These are phyloP conservation scores for Acrobasis repandana DNA, from an alignment of 2,888 invertebrate species.

Conservation along the genomic window DNA sequence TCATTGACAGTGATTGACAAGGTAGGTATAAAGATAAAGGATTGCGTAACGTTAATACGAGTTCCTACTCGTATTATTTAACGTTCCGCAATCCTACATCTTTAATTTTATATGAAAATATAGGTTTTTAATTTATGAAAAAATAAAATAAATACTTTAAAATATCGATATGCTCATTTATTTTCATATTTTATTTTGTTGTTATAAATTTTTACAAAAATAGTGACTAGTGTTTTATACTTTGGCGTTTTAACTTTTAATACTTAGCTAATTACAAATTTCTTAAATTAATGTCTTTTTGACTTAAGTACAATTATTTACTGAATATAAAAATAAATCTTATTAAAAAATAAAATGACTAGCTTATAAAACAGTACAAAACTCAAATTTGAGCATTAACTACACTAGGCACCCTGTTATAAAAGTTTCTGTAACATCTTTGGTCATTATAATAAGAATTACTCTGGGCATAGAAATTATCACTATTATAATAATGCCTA, in stretches of 20 bases:
- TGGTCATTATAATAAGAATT: slow-evolving; percentile 67
- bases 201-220: slow-evolving; percentile 39
- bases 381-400: slow-evolving; percentile 70
- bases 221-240: slow-evolving; percentile 64
- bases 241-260: slow-evolving; percentile 51
- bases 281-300: slow-evolving; percentile 57
- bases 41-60: not conserved
- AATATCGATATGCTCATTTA: slow-evolving; percentile 22
- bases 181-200: slow-evolving; percentile 35
- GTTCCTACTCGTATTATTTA: too few relatives aligned
- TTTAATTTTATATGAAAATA: too few relatives aligned
- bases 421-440: slow-evolving; percentile 68
- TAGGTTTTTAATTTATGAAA: not conserved
- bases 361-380: slow-evolving; percentile 34
- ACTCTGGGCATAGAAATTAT: slow-evolving; percentile 55
- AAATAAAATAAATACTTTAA: not conserved
- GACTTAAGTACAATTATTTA: slow-evolving; percentile 30
- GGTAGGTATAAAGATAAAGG: not conserved
- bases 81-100: too few relatives aligned
- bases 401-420: slow-evolving; percentile 58
- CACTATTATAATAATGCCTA: slow-evolving; percentile 53
- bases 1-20: not conserved
- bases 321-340: slow-evolving; percentile 33
- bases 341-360: slow-evolving; percentile 44
- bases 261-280: slow-evolving; percentile 26